phyloP scores from a whole-genome alignment of 2,113 vertebrate species.

The Chroicocephalus ridibundus region DNA sequence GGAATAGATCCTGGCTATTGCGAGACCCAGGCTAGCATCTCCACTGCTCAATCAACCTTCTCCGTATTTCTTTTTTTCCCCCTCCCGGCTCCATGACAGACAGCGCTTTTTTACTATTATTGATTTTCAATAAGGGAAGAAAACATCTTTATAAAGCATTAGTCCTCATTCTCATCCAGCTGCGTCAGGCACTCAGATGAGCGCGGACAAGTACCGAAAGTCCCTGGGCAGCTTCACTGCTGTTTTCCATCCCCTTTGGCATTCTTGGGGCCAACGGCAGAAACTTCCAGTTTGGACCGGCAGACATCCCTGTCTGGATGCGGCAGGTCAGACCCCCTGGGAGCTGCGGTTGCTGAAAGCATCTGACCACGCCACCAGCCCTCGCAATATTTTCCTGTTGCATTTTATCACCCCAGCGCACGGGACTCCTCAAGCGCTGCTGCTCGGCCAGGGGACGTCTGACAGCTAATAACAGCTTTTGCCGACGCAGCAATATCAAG shows the following conservation, averaged over 20 bases:
- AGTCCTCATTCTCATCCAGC: neutral
- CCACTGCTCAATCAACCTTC: neutral
- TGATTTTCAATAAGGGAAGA: neutral
- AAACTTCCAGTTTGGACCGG: neutral
- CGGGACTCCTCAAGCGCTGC: neutral
- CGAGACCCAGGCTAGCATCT: neutral
- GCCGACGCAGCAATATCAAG: neutral
- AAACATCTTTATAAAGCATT: neutral
- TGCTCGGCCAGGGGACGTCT: neutral
- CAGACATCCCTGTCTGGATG: neutral
- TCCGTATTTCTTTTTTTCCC: fast-evolving
- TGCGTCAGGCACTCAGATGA: neutral
- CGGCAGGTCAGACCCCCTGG: neutral
- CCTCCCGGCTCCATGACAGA: neutral
- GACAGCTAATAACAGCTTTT: neutral
- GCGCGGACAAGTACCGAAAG: neutral
- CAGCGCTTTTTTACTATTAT: neutral
- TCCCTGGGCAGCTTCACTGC: neutral
- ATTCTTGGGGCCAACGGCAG: neutral
- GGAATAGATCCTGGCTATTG: neutral
- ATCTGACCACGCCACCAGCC: neutral
- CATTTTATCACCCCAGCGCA: neutral
- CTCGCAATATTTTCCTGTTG: neutral
- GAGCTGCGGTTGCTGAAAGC: neutral
- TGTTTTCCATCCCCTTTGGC: neutral